Base-by-base conservation (phyloP, 2,888 invertebrate genomes). In the Elegia similella region DNA sequence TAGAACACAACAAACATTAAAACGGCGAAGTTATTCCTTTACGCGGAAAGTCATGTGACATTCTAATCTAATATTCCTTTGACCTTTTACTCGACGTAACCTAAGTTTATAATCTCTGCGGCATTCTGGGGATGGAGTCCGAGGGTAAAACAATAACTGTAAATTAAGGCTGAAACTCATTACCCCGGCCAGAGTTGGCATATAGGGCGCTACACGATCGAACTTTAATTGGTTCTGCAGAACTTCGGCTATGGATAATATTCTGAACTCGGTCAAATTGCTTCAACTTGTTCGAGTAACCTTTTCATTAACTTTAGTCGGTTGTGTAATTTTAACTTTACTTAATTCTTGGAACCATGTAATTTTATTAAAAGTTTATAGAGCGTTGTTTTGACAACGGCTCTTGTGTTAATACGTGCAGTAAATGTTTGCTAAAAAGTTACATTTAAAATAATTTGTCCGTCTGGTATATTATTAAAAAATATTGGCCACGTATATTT, bases 91-190 rank as follows among this genome's bases (percentile, higher is more conserved):
- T 66, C 66, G 68, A 72, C 68, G 71, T 72, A 72, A 73, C 72
- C 70, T 73, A 68, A 67, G 75, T 70, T 63, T 64, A 66, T 68
- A 66, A 73, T 73, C 73, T 70, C 69, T 67, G 72, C 68, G 67
- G 68, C 76, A 79, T 82, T 81, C 77, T 73, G 68, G 70, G 67
- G 69, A 70, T 70, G 77, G 76, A 73, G 73, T 72, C 75, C 73
- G 65, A 75, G 74, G 81, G 79, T 82, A 75, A 82, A 88, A 88
- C 87, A 87, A 89, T 88, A 88, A 84, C 85, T 78, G 85, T 87
- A 86, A 88, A 88, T 86, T 86, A 84, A 84, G 66, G 82, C 82
- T 69, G 72, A 84, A 88, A 87, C 86, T 89, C 87, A 87, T 88
- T 89, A 86, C 84, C 83, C 73, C 78, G 66, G 61, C 64, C 64